These are phyloP conservation scores for Steinernema carpocapsae DNA, from an alignment of 2,888 invertebrate species.

Conservation along the genomic window DNA sequence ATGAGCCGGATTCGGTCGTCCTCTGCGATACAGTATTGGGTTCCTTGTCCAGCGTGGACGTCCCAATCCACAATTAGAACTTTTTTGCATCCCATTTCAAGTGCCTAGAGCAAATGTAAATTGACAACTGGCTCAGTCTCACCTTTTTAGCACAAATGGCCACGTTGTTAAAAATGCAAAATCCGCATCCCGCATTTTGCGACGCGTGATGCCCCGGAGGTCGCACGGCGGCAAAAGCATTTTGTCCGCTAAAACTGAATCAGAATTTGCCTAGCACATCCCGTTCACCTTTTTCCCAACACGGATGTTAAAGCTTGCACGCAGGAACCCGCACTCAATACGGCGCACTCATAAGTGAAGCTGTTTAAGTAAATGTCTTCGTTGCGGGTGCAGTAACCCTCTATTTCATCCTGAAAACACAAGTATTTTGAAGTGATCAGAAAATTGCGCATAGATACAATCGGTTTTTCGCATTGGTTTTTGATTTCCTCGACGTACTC, in stretches of 20 bases:
- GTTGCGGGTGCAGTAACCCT: slow-evolving; percentile 48
- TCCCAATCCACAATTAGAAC: slow-evolving; percentile 96
- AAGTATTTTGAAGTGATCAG: neutral
- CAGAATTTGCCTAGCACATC: no score
- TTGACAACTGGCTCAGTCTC: slow-evolving; percentile 20
- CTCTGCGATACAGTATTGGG: slow-evolving; percentile 66
- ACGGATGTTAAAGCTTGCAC: slow-evolving; percentile 42
- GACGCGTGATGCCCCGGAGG: slow-evolving; percentile 79
- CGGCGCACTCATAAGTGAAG: slow-evolving; percentile 49
- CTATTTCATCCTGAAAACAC: slow-evolving; percentile 47
- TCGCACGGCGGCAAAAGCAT: slow-evolving; percentile 57
- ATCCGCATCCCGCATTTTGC: slow-evolving; percentile 78
- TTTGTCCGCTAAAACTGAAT: slow-evolving; percentile 32
- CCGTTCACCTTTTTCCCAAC: neutral
- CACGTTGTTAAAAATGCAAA: slow-evolving; percentile 98
- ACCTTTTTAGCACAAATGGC: slow-evolving; percentile 81
- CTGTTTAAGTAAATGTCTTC: slow-evolving; percentile 66
- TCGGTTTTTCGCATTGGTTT: slow-evolving; percentile 31
- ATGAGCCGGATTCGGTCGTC: slow-evolving; percentile 85
- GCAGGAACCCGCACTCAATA: slow-evolving; percentile 45
- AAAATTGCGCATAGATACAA: neutral
- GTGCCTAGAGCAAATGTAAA: slow-evolving; percentile 38
- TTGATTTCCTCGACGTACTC: slow-evolving; percentile 16
- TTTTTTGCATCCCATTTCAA: slow-evolving; percentile 69
- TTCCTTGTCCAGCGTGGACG: slow-evolving; percentile 62